These are phyloP conservation scores for Hydrophis major DNA, from an alignment of 2,797 vertebrate species.

Conservation along the genomic window DNA sequence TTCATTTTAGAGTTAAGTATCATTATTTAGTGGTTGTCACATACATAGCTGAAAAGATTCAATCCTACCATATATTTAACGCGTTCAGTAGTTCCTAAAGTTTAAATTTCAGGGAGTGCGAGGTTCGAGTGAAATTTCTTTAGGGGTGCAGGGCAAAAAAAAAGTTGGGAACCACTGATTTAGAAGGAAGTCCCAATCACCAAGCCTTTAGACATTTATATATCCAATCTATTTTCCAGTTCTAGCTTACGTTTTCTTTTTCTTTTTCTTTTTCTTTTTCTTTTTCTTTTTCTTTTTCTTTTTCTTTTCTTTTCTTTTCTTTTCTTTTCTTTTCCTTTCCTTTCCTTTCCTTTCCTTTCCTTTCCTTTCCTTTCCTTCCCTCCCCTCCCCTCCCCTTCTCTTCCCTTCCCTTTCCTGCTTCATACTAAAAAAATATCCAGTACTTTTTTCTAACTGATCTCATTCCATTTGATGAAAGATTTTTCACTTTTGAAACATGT, in stretches of 20 bases:
- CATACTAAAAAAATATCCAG: neutral
- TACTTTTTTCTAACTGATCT: neutral
- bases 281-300: neutral
- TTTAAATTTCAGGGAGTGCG: too few relatives aligned
- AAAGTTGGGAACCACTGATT: neutral
- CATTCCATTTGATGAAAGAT: neutral
- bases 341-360: too few relatives aligned
- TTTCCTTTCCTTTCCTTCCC: too few relatives aligned
- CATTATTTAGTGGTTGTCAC: too few relatives aligned
- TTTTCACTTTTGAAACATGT: neutral
- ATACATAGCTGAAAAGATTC: too few relatives aligned
- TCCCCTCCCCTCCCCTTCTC: neutral
- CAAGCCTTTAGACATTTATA: neutral
- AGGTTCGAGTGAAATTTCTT: too few relatives aligned
- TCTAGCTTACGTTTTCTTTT: neutral
- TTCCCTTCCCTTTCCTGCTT: neutral
- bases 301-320: too few relatives aligned
- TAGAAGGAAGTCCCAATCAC: neutral
- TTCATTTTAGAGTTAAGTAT: too few relatives aligned
- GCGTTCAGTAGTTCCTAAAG: too few relatives aligned
- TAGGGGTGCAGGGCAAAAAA: too few relatives aligned
- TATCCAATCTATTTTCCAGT: neutral
- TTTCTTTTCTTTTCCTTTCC: too few relatives aligned
- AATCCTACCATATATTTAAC: too few relatives aligned
- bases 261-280: rapidly evolving